Conservation (phyloP, 2,113 vertebrate species). For the Oxygymnocypris stewartii region DNA sequence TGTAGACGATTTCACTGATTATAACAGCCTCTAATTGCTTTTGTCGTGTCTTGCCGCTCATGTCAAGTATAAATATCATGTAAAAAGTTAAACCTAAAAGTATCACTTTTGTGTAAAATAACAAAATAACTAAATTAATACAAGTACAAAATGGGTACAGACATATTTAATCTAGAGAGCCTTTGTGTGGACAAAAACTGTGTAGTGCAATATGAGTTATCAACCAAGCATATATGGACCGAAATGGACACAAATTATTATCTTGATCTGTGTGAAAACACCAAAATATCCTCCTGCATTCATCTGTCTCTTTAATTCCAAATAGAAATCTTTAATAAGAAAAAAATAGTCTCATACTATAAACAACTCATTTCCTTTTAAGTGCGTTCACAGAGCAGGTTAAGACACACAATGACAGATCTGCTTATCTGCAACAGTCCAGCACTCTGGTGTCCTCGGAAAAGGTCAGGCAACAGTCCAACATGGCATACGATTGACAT, state of each 20-base stretch:
- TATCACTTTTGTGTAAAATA: too few species aligned
- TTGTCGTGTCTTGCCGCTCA: too few species aligned
- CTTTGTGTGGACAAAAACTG: not conserved
- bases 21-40: too few species aligned
- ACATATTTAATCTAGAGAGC: not conserved
- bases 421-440: conserved; percentile 15
- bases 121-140: too few species aligned
- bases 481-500: not conserved
- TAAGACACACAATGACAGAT: conserved; percentile 33
- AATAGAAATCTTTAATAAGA: too few species aligned
- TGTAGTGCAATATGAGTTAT: too few species aligned
- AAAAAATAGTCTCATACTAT: not conserved
- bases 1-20: too few species aligned
- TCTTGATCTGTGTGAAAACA: conserved; percentile 14
- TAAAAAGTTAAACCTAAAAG: too few species aligned
- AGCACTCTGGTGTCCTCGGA: conserved; percentile 3
- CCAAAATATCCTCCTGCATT: not conserved
- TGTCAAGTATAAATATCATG: too few species aligned
- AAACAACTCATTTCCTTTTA: conserved; percentile 9
- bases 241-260: not conserved
- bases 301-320: not conserved
- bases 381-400: not conserved
- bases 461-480: conserved; percentile 36
- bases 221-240: too few species aligned
- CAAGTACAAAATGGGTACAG: not conserved